A percentile compares a stretch with the other conserved stretches of the same genome.
phyloP scores from a whole-genome alignment of 1,140 invertebrate genomes.

The Drosophila persimilis region DNA sequence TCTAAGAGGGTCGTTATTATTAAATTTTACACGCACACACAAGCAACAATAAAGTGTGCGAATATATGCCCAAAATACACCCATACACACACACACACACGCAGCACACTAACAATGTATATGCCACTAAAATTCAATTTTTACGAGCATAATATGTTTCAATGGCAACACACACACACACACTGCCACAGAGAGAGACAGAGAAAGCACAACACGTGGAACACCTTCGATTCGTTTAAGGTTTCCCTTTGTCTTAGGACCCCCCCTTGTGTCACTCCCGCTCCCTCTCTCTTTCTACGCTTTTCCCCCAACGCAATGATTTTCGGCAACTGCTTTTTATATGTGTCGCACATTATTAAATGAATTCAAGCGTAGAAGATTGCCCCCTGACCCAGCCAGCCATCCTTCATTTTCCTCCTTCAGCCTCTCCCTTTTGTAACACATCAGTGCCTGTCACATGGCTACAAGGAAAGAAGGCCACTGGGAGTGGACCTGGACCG shows the following conservation, averaged over 20 bases:
- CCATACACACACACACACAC: conserved; percentile 12
- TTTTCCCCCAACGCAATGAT: conserved; percentile 55
- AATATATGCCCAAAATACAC: conserved; percentile 66
- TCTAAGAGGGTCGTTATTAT: conserved; percentile 79
- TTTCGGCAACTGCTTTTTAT: conserved; percentile 77
- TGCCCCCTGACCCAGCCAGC: conserved; percentile 30
- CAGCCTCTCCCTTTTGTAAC: conserved; percentile 3
- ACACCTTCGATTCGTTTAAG: conserved; percentile 26
- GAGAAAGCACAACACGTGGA: neutral
- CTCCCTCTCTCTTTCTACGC: conserved; percentile 11
- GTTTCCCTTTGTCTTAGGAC: conserved; percentile 38
- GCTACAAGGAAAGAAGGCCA: no score
- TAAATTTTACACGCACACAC: conserved; percentile 71
- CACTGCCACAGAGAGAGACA: no score
- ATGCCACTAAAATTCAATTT: conserved; percentile 78
- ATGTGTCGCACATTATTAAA: conserved; percentile 79
- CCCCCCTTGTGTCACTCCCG: neutral
- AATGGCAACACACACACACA: conserved; percentile 68
- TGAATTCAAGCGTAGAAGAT: conserved; percentile 76
- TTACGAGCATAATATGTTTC: conserved; percentile 79
- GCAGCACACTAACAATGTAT: conserved; percentile 40
- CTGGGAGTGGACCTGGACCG: no score
- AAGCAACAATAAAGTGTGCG: conserved; percentile 68
- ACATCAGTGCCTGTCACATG: conserved; percentile 3
- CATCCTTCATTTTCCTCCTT: neutral